Percentiles rank a stretch among this genome's conserved stretches.
These are phyloP conservation scores for Agonopterix subpropinquella DNA, from an alignment of 2,888 invertebrate genomes.

Conservation along the genomic window DNA sequence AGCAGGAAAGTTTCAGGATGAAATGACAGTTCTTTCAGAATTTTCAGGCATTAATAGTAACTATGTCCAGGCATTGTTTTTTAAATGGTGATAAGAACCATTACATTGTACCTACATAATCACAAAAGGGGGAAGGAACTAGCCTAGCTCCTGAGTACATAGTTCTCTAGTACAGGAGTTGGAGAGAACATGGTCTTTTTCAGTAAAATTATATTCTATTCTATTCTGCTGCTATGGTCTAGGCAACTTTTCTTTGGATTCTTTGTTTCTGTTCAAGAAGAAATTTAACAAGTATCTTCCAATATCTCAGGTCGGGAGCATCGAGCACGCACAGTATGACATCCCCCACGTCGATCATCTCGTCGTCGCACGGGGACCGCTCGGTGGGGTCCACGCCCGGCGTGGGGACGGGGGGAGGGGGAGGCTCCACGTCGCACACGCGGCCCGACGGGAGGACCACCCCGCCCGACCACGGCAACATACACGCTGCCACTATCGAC, in stretches of 20 bases:
- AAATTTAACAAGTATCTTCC: background rate
- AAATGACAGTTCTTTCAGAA: background rate
- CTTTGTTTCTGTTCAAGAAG: background rate
- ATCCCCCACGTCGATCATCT: conserved; percentile 40
- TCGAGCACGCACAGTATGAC: conserved; percentile 62
- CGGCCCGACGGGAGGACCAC: conserved; percentile 27
- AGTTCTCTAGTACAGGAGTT: too few species aligned
- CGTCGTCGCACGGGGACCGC: conserved; percentile 47
- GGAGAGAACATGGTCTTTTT: too few species aligned
- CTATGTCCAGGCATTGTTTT: background rate
- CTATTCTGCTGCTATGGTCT: too few species aligned
- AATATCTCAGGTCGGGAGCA: conserved; percentile 42
- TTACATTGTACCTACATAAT: too few species aligned
- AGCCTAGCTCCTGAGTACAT: too few species aligned
- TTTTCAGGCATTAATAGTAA: background rate
- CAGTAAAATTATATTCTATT: too few species aligned
- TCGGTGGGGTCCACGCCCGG: conserved; percentile 42
- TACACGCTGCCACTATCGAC: conserved; percentile 54
- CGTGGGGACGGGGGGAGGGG: conserved; percentile 19
- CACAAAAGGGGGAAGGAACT: too few species aligned
- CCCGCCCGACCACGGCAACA: conserved; percentile 55
- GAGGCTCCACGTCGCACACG: conserved; percentile 8
- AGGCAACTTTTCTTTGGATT: too few species aligned
- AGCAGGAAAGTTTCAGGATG: too few species aligned
- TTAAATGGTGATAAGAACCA: too few species aligned